Evolutionary conservation across 2,888 invertebrate species (phyloP), one percentile per base, ranked within the genome.

Genomic region (Cryptophagus acutangulus): DNA sequence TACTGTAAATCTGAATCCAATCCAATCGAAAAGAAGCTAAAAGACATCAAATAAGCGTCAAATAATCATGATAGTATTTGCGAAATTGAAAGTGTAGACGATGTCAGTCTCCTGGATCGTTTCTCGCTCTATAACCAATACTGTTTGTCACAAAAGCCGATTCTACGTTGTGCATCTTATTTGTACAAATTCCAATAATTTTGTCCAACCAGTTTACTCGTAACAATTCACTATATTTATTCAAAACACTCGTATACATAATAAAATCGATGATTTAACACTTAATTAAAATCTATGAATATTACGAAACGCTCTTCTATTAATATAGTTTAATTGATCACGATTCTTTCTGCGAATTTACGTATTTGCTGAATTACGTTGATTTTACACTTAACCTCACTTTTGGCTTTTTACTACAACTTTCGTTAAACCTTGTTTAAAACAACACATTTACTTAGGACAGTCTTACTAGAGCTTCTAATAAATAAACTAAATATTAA

Each of bases 101-200:
- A 61, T 75, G 77, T 77, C 77, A 77, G 76, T 77, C 77, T 56
- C 77, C 77, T 56, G 77, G 77, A 62, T 77, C 76, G 57, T 69
- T 70, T 52, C 65, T 67, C 41, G 67, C 66, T 62, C 69, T 60
- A 55, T 65, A 66, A 40, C 65, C 65, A 51, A 64, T 58, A 52
- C 62, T 64, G 41, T 62, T 62, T 40, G 64, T 60, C 30, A 62
- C 61, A 46, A 67, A 67, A 12, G 60, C 62, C 24, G 53, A 54
- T 49, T 61, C 61, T 30, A 59, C 56, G 46, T 59, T 59, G 53
- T 62, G 62, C 63, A 67, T 66, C 62, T 67, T 68, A 65, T 65
- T 66, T 31, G 65, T 63, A 45, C 63, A 65, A 48, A 66, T 59
- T 33, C 60, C 61, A 48, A 54, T 57, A 43, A 63, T 61, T 55